These are phyloP conservation scores for Catharus minimus DNA, from an alignment of 2,113 vertebrate species.

Conservation along the genomic window DNA sequence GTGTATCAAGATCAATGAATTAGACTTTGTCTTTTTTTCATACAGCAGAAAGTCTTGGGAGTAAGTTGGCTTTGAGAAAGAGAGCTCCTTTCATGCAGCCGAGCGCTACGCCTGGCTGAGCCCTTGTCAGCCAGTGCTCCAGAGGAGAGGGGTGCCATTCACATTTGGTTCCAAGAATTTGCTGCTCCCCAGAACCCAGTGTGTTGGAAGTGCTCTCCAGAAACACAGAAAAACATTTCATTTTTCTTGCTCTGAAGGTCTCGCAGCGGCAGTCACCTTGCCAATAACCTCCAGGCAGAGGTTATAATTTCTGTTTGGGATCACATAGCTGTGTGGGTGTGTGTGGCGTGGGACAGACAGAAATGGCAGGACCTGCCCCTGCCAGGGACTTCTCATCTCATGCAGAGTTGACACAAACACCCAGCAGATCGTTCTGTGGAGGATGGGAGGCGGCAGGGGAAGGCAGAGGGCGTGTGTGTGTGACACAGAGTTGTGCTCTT, in stretches of 20 bases:
- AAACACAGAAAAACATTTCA: not conserved
- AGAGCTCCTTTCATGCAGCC: constrained; percentile 17
- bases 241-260: not conserved
- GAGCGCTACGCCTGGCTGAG: not conserved
- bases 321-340: accelerated
- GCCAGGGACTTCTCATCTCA: not conserved
- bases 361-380: not conserved
- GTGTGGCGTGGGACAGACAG: not conserved
- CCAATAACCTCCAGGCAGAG: not conserved
- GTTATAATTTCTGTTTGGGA: not conserved
- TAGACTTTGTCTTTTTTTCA: constrained; percentile 58
- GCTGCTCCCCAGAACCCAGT: not conserved
- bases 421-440: not conserved
- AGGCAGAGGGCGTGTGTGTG: not conserved
- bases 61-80: constrained; percentile 10
- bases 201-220: not conserved
- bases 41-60: constrained; percentile 47
- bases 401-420: not conserved
- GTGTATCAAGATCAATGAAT: constrained; percentile 71
- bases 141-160: not conserved
- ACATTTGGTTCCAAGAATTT: not conserved
- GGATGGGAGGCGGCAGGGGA: not conserved
- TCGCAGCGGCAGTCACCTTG: not conserved
- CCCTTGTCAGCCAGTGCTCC: not conserved
- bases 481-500: accelerated